These are phyloP conservation scores for Coreius guichenoti DNA, from an alignment of 2,797 vertebrate genomes.

Conservation along the genomic window DNA sequence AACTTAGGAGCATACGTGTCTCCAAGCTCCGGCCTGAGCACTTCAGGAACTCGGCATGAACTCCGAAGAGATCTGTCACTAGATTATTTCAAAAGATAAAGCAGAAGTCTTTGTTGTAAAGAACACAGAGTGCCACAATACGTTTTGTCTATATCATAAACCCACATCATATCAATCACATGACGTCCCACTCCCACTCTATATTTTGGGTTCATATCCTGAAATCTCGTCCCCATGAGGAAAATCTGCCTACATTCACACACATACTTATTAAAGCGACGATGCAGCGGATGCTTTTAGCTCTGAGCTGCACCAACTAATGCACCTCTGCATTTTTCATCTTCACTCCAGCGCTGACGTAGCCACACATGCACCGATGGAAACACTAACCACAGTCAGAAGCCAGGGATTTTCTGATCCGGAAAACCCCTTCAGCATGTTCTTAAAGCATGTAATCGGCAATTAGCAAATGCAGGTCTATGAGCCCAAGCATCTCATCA, in stretches of 20 bases:
- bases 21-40: neutral
- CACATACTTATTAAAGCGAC: neutral
- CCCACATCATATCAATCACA: neutral
- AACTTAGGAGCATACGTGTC: neutral
- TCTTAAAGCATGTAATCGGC: neutral
- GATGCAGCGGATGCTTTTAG: conserved; percentile 29
- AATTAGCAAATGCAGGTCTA: neutral
- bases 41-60: conserved; percentile 19
- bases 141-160: neutral
- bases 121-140: neutral
- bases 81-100: neutral
- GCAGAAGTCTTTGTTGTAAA: neutral
- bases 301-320: neutral
- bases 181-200: neutral
- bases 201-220: neutral
- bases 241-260: neutral
- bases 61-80: neutral
- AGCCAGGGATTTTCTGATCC: neutral
- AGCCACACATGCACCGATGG: neutral
- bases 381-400: neutral
- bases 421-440: neutral
- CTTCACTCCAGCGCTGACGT: neutral
- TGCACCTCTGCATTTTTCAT: conserved; percentile 48
- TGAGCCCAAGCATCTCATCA: neutral
- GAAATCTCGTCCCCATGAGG: neutral